A percentile compares a stretch with the other conserved stretches of the same genome.
phyloP scores from a whole-genome alignment of 2,888 invertebrate species.

The Nineta flava region DNA sequence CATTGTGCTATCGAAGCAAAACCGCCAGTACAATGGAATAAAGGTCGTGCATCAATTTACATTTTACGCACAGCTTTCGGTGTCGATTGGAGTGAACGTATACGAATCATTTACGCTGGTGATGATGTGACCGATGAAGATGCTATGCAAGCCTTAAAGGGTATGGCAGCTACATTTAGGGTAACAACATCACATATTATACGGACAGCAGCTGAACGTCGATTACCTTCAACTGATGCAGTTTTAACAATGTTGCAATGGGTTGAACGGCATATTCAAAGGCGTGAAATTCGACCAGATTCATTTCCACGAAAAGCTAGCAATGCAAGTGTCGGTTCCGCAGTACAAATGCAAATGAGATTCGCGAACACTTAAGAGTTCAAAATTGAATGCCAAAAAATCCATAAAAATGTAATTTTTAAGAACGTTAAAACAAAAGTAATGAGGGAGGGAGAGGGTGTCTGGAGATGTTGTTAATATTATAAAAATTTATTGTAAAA shows the following conservation, averaged over 20 bases:
- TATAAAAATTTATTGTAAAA: too few species aligned
- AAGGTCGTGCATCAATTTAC: constrained; percentile 79
- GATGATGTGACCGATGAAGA: constrained; percentile 83
- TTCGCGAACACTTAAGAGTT: constrained; percentile 21
- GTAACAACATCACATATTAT: constrained; percentile 72
- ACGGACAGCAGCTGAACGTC: constrained; percentile 72
- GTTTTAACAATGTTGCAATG: constrained; percentile 80
- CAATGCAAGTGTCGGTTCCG: constrained; percentile 24
- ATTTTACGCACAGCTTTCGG: constrained; percentile 81
- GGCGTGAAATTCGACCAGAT: constrained; percentile 43
- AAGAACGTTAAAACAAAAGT: too few species aligned
- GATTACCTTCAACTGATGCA: constrained; percentile 76
- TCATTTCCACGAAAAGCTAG: constrained; percentile 39
- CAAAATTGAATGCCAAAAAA: not conserved
- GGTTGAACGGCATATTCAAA: constrained; percentile 72
- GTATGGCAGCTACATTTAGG: constrained; percentile 86
- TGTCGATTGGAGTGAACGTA: constrained; percentile 80
- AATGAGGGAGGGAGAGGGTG: too few species aligned
- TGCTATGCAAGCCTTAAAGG: constrained; percentile 83
- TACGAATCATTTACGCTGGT: constrained; percentile 77
- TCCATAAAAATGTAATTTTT: too few species aligned
- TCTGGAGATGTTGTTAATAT: too few species aligned
- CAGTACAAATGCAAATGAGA: constrained; percentile 65
- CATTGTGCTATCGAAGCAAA: constrained; percentile 83
- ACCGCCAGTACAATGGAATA: constrained; percentile 84